Evolutionary conservation across 1,140 invertebrate species (phyloP), one percentile per base, ranked within the genome.

Genomic region (Colletes latitarsis): DNA sequence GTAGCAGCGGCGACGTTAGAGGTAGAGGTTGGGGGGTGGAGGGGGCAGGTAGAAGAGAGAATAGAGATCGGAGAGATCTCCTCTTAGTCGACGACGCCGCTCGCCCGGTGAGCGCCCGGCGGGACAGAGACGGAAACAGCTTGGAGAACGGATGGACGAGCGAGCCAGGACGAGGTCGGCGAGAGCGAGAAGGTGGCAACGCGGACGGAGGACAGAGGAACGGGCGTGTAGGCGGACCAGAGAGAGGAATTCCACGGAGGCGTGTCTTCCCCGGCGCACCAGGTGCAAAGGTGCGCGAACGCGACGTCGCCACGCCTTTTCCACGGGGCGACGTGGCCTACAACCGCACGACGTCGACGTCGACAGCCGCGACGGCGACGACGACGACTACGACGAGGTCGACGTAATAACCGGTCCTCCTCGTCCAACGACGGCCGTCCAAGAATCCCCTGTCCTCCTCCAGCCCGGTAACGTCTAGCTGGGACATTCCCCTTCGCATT

Each of bases 261-360:
- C 92, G 92, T 93, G 92, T 92, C 92, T 90, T 89, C 88, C 86
- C 86, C 88, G 85, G 90, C 89, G 88, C 88, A 90, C 87, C 92
- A 93, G 92, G 92, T 93, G 91, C 89, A 89, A 93, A 93, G 92
- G 92, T 93, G 92, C 91, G 92, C 92, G 91, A 84, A 89, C 90
- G 89, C 89, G 89, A 90, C 86, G 84, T 88, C 88, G 91, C 92
- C 91, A 91, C 92, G 91, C 92, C 92, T 93, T 92, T 92, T 84
- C 85, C 68, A 87, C 85, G 75, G 78, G 68, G 43, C 67, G 82
- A 84, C 80, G 80, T 78, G 75, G 80, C 69, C 71, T 74, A 80
- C 66, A 79, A 83, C 86, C 74, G 77, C 74, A 67, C 85, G 77
- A 87, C 83, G 77, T 81, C 84, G 81, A 81, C 72, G 76, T 83